Conservation (phyloP, 2,113 vertebrate species). For the Albula goreensis region DNA sequence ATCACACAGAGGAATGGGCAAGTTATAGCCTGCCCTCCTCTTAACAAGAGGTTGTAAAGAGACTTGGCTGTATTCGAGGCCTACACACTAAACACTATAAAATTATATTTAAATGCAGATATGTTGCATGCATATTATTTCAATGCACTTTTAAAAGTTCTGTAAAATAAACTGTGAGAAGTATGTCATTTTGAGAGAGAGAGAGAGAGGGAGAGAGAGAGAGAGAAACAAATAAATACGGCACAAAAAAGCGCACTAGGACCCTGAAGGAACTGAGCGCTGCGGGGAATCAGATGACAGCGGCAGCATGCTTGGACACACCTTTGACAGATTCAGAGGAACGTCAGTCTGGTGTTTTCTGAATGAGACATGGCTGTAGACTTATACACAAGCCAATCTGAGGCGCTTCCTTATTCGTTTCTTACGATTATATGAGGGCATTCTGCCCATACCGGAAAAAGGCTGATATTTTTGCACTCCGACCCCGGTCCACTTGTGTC, state of each 20-base stretch:
- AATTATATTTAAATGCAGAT: too few species aligned
- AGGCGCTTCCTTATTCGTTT: not conserved
- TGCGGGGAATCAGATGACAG: not conserved
- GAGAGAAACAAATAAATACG: not conserved
- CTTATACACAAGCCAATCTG: not conserved
- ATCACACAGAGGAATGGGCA: not conserved
- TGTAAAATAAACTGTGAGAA: too few species aligned
- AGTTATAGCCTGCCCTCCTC: not conserved
- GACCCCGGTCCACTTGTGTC: too few species aligned
- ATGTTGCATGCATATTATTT: too few species aligned
- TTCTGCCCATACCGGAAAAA: not conserved
- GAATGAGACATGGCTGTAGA: not conserved
- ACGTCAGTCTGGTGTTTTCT: not conserved
- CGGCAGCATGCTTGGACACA: not conserved
- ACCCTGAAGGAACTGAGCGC: constrained; percentile 23
- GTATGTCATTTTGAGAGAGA: too few species aligned
- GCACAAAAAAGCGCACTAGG: constrained; percentile 23
- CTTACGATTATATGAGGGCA: not conserved
- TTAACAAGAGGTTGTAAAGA: not conserved
- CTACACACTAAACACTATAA: not conserved
- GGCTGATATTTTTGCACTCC: not conserved
- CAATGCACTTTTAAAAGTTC: too few species aligned
- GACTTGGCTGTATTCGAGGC: not conserved
- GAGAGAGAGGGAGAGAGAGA: not conserved
- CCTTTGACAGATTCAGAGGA: not conserved